Evolutionary conservation across 1,140 invertebrate genomes (phyloP).

Genomic region (Cotesia glomerata): DNA sequence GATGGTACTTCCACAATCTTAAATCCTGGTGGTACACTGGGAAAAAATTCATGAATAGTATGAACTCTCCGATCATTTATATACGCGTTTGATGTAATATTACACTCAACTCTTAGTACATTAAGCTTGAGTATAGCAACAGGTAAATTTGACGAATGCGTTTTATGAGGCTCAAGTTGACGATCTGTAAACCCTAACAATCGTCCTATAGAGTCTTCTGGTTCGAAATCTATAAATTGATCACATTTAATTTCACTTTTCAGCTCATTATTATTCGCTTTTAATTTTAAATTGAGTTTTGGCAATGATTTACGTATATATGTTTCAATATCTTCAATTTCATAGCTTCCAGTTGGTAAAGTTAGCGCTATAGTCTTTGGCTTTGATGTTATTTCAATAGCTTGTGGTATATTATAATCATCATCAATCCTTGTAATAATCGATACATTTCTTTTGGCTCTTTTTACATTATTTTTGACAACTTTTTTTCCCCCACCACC

Average conservation of each 20-base stretch:
- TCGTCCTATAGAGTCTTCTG: too few species aligned
- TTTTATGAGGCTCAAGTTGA: too few species aligned
- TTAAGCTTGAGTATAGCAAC: neutral
- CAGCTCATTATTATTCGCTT: too few species aligned
- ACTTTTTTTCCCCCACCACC: neutral
- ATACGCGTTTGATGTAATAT: neutral
- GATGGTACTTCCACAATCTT: neutral
- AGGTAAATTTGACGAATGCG: too few species aligned
- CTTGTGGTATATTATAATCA: too few species aligned
- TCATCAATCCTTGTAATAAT: too few species aligned
- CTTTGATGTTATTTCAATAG: constrained; percentile 5
- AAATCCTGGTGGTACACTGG: neutral
- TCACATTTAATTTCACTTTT: neutral
- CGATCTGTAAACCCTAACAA: too few species aligned
- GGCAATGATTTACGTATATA: constrained; percentile 11
- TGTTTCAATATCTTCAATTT: constrained; percentile 41
- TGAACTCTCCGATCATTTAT: neutral
- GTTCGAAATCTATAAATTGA: too few species aligned
- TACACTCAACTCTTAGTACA: neutral
- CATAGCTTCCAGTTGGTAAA: too few species aligned
- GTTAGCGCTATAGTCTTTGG: too few species aligned
- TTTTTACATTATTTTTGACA: constrained; percentile 39
- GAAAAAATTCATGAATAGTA: neutral
- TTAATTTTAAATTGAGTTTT: too few species aligned
- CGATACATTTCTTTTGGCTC: neutral